These are phyloP conservation scores for Nomada ruficornis DNA, from an alignment of 2,888 invertebrate genomes.

Conservation along the genomic window DNA sequence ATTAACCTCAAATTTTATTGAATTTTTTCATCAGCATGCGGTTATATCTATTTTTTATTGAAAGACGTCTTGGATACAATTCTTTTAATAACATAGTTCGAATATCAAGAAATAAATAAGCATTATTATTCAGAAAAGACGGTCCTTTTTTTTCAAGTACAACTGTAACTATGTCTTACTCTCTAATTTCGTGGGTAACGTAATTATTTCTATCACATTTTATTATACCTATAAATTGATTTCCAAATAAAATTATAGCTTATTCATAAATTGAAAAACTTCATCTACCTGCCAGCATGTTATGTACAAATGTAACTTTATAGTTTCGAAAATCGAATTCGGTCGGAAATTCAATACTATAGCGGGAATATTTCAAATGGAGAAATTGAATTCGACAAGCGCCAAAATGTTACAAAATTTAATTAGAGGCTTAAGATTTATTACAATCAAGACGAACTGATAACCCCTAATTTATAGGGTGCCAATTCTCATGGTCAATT, in stretches of 20 bases:
- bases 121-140: not conserved
- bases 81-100: too few relatives aligned
- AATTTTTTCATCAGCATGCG: not conserved
- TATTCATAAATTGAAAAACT: not conserved
- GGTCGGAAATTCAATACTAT: not conserved
- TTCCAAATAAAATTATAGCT: not conserved
- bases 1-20: slow-evolving; percentile 7
- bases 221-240: not conserved
- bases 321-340: slow-evolving; percentile 5
- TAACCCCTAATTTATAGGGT: slow-evolving; percentile 86
- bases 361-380: slow-evolving; percentile 29
- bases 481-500: slow-evolving; percentile 94
- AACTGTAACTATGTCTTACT: slow-evolving; percentile 39
- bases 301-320: not conserved
- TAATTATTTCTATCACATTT: slow-evolving; percentile 10
- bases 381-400: not conserved
- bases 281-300: not conserved
- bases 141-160: not conserved
- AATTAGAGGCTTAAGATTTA: not conserved
- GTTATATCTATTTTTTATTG: not conserved
- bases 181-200: slow-evolving; percentile 55
- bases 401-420: not conserved
- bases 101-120: not conserved
- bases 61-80: not conserved
- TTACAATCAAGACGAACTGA: not conserved